These are phyloP conservation scores for Machimus atricapillus DNA, from an alignment of 2,888 invertebrate genomes.

Conservation along the genomic window DNA sequence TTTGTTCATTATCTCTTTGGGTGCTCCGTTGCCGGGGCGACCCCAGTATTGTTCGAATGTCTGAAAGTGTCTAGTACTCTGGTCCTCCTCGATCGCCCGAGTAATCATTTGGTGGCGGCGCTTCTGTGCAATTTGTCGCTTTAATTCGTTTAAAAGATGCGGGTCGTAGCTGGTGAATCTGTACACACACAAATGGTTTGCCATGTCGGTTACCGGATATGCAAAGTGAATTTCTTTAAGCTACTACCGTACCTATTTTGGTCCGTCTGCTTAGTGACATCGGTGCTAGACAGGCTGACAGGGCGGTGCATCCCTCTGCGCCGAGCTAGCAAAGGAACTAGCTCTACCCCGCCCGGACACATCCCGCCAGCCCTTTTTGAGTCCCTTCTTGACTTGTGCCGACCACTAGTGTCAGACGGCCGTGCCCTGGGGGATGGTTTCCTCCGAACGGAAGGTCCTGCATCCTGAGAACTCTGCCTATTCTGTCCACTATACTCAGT, in stretches of 20 bases:
- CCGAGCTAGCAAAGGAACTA: conserved; percentile 77
- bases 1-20: conserved; percentile 56
- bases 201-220: conserved; percentile 55
- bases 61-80: conserved; percentile 73
- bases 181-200: conserved; percentile 43
- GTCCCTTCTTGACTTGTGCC: not conserved
- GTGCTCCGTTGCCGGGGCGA: conserved; percentile 71
- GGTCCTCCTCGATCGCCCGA: conserved; percentile 67
- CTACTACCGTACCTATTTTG: conserved; percentile 63
- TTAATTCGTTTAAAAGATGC: conserved; percentile 65
- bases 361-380: conserved; percentile 49
- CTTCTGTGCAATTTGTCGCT: conserved; percentile 65
- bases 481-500: not conserved
- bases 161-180: conserved; percentile 58
- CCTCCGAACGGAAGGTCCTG: not conserved
- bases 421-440: conserved; percentile 14
- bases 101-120: conserved; percentile 58
- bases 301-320: conserved; percentile 67
- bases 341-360: conserved; percentile 71
- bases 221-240: conserved; percentile 62
- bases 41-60: conserved; percentile 84
- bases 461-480: not conserved
- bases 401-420: not conserved
- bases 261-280: conserved; percentile 63
- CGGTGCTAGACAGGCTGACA: conserved; percentile 66